Evolutionary conservation across 2,113 vertebrate species (phyloP).

Genomic region (Columba livia): DNA sequence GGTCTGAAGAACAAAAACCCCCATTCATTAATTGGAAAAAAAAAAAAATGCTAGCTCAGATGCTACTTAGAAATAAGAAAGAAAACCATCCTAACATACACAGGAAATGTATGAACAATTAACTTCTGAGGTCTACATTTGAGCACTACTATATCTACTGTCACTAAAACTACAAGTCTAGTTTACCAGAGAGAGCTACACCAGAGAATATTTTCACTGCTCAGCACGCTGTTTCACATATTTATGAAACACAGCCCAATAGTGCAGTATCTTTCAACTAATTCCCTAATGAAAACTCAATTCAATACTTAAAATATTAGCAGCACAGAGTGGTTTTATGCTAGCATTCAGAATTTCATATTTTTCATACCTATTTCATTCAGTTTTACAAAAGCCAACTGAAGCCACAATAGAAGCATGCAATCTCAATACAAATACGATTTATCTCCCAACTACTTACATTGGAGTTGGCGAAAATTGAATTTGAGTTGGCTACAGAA

Average conservation of each 20-base stretch:
- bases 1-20: neutral
- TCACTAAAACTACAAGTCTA: neutral
- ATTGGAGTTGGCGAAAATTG: slow-evolving; percentile 87
- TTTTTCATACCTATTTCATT: neutral
- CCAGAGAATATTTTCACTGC: neutral
- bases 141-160: neutral
- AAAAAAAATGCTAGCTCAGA: neutral
- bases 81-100: neutral
- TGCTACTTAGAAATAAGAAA: neutral
- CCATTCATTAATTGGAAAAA: neutral
- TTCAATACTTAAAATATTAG: neutral
- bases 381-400: neutral
- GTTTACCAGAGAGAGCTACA: neutral
- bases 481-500: slow-evolving; percentile 89
- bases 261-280: neutral
- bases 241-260: neutral
- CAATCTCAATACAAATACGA: neutral
- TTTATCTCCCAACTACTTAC: slow-evolving; percentile 77
- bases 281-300: neutral
- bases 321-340: neutral
- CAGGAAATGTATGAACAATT: neutral
- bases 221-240: neutral
- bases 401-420: neutral
- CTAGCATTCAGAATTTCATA: neutral
- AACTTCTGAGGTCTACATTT: neutral